Conservation (phyloP, 2,888 invertebrate genomes). For the Lepidochitona cinerea region DNA sequence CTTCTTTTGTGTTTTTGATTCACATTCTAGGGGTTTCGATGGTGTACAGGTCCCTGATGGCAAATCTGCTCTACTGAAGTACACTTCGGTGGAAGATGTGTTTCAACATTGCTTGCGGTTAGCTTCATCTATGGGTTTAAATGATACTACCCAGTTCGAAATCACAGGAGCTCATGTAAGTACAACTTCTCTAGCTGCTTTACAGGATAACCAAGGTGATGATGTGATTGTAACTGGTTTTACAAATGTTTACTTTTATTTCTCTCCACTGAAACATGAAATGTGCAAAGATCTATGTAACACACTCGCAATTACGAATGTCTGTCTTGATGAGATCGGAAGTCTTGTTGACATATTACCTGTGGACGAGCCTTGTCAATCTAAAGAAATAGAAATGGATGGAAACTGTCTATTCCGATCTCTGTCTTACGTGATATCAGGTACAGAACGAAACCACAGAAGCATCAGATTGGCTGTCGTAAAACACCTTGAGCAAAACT, state of each 20-base stretch:
- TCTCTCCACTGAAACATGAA: neutral
- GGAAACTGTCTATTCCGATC: constrained; percentile 19
- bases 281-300: neutral
- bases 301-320: neutral
- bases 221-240: neutral
- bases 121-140: neutral
- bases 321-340: neutral
- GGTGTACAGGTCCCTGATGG: neutral
- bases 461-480: neutral
- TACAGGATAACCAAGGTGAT: neutral
- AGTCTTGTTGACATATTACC: neutral
- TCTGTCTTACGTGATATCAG: neutral
- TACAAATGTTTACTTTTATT: neutral
- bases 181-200: neutral
- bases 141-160: neutral
- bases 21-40: neutral
- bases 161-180: neutral
- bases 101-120: neutral
- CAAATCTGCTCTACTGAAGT: neutral
- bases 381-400: neutral
- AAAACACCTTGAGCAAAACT: constrained; percentile 3
- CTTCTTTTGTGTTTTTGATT: neutral
- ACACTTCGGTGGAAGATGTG: neutral
- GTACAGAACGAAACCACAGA: neutral
- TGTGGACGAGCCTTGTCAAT: neutral